phyloP scores from a whole-genome alignment of 2,888 invertebrate genomes.

The Drosophila pseudotakahashii region DNA sequence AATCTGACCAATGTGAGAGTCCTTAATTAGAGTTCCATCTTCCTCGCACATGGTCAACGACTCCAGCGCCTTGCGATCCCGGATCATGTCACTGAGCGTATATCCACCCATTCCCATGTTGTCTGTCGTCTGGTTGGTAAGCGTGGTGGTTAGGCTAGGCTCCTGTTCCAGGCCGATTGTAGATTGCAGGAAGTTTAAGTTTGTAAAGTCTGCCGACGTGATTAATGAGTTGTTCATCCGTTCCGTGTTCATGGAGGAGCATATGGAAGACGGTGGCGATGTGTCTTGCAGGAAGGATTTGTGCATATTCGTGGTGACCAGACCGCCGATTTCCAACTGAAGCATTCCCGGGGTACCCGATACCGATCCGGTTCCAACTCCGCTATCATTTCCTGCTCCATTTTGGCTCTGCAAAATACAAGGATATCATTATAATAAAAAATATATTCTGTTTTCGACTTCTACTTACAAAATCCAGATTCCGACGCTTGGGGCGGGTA shows the following conservation, averaged over 20 bases:
- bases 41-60: slow-evolving; percentile 82
- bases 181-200: slow-evolving; percentile 82
- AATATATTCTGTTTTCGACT: not conserved
- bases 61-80: slow-evolving; percentile 82
- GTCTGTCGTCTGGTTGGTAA: slow-evolving; percentile 22
- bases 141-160: slow-evolving; percentile 41
- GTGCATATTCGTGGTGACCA: slow-evolving; percentile 82
- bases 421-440: not conserved
- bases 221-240: slow-evolving; percentile 83
- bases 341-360: slow-evolving; percentile 60
- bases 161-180: slow-evolving; percentile 71
- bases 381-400: slow-evolving; percentile 18
- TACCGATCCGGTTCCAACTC: slow-evolving; percentile 8
- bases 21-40: slow-evolving; percentile 82
- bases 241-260: slow-evolving; percentile 81
- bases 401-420: slow-evolving; percentile 40
- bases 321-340: slow-evolving; percentile 83
- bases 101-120: slow-evolving; percentile 61
- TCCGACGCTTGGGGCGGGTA: slow-evolving; percentile 83
- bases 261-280: slow-evolving; percentile 83
- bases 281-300: slow-evolving; percentile 83
- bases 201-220: slow-evolving; percentile 83
- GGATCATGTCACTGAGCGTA: slow-evolving; percentile 82
- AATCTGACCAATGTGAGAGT: slow-evolving; percentile 83
- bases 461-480: slow-evolving; percentile 82